Conservation (phyloP, 2,113 vertebrate species). For the Pygoscelis adeliae region DNA sequence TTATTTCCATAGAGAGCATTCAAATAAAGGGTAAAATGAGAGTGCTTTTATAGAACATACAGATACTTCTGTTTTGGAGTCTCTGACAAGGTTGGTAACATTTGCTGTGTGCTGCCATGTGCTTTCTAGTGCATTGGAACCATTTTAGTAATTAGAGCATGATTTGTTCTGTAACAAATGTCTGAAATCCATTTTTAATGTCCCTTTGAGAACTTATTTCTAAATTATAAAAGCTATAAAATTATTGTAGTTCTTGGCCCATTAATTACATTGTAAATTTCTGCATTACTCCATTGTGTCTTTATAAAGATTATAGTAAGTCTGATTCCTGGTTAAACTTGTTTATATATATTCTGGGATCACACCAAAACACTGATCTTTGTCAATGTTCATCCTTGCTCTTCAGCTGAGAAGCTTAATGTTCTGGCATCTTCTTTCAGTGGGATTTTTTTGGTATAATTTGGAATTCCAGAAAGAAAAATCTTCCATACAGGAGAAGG, state of each 20-base stretch:
- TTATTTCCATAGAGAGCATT: not conserved
- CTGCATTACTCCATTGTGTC: rapidly evolving
- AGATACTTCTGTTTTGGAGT: not conserved
- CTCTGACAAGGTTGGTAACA: not conserved
- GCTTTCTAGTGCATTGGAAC: not conserved
- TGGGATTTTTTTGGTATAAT: not conserved
- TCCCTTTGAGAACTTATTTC: not conserved
- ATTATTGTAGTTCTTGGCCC: not conserved
- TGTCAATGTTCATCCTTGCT: not conserved
- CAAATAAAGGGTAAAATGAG: not conserved
- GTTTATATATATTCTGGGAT: not conserved
- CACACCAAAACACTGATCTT: not conserved
- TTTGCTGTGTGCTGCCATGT: not conserved
- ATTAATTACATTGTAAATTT: not conserved
- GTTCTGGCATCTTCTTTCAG: not conserved
- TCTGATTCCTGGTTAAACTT: not conserved
- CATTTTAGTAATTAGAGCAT: not conserved
- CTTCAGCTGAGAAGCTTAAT: not conserved
- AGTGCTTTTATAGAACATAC: not conserved
- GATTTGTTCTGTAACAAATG: not conserved
- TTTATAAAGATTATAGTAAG: not conserved
- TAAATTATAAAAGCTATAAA: not conserved
- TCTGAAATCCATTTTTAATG: not conserved
- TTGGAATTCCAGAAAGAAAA: not conserved
- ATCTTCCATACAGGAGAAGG: not conserved